Evolutionary conservation across 2,113 vertebrate species (phyloP).

Genomic region (Ciconia maguari): DNA sequence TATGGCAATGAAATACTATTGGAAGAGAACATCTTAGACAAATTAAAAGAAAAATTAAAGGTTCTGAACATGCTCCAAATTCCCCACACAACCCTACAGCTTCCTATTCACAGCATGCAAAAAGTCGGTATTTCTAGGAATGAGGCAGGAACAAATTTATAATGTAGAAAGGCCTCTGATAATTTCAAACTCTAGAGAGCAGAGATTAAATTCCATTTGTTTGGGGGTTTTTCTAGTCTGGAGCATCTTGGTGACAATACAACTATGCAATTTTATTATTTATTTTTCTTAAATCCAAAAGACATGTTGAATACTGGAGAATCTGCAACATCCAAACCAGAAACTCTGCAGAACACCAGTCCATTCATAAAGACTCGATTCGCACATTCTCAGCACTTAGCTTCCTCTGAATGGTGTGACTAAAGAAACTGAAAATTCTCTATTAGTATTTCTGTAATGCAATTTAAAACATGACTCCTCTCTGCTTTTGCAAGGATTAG

Average conservation of each 20-base stretch:
- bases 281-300: background rate
- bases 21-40: background rate
- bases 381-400: background rate
- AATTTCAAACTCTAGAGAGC: background rate
- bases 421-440: constrained; percentile 11
- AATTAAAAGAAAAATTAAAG: background rate
- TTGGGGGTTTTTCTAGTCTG: background rate
- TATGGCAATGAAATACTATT: background rate
- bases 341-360: background rate
- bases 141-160: background rate
- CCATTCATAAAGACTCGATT: background rate
- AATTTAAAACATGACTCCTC: constrained; percentile 16
- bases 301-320: background rate
- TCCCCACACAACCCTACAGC: background rate
- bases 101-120: background rate
- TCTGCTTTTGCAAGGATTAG: constrained; percentile 25
- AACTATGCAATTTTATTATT: background rate
- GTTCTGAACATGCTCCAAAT: background rate
- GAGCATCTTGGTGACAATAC: background rate
- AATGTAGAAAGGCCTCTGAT: background rate
- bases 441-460: constrained; percentile 13
- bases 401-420: background rate
- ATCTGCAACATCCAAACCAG: background rate
- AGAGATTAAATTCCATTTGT: background rate
- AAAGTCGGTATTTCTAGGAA: background rate